Base-by-base conservation (phyloP, 2,797 vertebrate genomes). In the Pseudochirops cupreus region DNA sequence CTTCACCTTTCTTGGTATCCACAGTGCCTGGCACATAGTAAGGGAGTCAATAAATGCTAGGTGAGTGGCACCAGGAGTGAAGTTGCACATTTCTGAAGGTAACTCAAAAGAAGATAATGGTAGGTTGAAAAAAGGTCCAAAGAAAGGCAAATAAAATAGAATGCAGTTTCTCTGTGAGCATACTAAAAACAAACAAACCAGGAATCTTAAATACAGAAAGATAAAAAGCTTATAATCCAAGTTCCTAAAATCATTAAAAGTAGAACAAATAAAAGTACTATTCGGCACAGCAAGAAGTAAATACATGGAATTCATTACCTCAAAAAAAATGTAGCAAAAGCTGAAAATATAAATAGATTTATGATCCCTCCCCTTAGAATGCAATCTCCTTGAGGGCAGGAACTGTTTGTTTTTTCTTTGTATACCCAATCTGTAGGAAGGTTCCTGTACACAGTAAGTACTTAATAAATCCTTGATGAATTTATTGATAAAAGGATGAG, bases 141-240 rank as follows among this genome's bases (percentile, higher is more conserved):
- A 93, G 89, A 56, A 56, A 56, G 18, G 10, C 26, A 95, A 91
- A 24, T 29, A 10, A 59, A 29, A 59, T 59, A 59, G 7, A 59
- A 28, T 59, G 9, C 29, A 28, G 26, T 59, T 58, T 59, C 28
- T 59, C 57, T 28, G 57, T 29, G 28, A 6, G 2, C 28, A 59
- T 12, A 59, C 5, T 57, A 59, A 59, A 59, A 59, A 94, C 16
- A 56, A 56, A 14, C 16, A 56, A 93, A 6, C n/a, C 46, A 92
- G 52, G 93, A 91, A 4, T 74, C 57, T 82, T 67, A 46, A 55
- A 92, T 59, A 50, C 52, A 94, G 57, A 97, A 56, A 33, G 56
- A 57, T n/a, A 57, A 56, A 7, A 92, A 54, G 7, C 9, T 67
- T n/a, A 58, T 55, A 54, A 58, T 13, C 54, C 29, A 50, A 91